phyloP scores from a whole-genome alignment of 92 coral and sea anemone species.

The Meandrina meandrites region DNA sequence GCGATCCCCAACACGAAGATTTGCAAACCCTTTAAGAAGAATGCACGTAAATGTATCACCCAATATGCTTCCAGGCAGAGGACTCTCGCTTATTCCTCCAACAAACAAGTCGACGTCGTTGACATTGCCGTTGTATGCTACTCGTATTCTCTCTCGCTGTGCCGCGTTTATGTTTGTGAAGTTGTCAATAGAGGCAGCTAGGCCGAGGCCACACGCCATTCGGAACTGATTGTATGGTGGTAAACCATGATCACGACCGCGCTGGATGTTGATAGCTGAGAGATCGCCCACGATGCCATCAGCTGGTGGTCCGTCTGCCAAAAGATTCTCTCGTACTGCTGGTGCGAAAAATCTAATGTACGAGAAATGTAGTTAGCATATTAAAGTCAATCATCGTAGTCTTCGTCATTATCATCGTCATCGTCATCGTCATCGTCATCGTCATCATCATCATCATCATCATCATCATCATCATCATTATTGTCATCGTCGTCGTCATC shows the following conservation, averaged over 20 bases:
- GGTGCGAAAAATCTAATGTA: constrained; percentile 34
- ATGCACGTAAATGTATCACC: constrained; percentile 42
- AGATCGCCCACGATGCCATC: constrained; percentile 45
- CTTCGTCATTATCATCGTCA: neutral
- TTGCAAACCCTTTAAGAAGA: constrained; percentile 12
- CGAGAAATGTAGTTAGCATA: neutral
- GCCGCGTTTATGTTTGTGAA: constrained; percentile 13
- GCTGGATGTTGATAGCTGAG: constrained; percentile 63
- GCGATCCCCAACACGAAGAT: constrained; percentile 49
- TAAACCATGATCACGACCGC: constrained; percentile 73
- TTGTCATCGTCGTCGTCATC: too few relatives aligned
- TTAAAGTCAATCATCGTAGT: neutral
- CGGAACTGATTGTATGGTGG: constrained; percentile 53
- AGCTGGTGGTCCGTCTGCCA: constrained; percentile 36
- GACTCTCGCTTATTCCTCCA: constrained; percentile 46
- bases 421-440: neutral
- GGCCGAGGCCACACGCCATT: constrained; percentile 6
- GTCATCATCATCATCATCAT: neutral
- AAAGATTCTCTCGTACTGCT: constrained; percentile 56
- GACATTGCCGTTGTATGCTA: constrained; percentile 6
- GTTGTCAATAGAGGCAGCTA: constrained; percentile 5
- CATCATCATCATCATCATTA: too few relatives aligned
- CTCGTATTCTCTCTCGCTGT: constrained; percentile 10
- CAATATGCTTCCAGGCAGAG: constrained; percentile 14
- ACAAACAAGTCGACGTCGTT: constrained; percentile 43